phyloP scores from a whole-genome alignment of 2,888 invertebrate genomes.

The Microplitis manilae region DNA sequence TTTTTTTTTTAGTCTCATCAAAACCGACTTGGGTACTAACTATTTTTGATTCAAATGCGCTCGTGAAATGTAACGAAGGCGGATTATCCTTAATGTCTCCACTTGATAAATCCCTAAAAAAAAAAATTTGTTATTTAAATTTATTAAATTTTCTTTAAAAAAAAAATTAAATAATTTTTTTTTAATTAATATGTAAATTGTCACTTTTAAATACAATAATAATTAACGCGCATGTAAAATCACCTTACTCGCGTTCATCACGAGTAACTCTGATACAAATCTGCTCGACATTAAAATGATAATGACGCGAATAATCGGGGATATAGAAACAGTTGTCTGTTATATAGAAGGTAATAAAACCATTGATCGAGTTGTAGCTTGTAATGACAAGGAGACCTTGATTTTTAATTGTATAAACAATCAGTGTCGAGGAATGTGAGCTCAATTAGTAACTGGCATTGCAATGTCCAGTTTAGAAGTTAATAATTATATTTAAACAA shows the following conservation, averaged over 20 bases:
- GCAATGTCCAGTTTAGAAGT: conserved; percentile 19
- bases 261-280: conserved; percentile 2
- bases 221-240: neutral
- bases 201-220: too few relatives aligned
- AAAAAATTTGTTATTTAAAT: neutral
- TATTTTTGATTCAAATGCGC: conserved; percentile 31
- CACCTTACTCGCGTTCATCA: neutral
- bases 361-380: conserved; percentile 29
- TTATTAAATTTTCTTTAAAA: neutral
- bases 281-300: conserved; percentile 13
- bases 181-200: too few relatives aligned
- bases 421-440: conserved; percentile 50
- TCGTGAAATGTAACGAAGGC: conserved; percentile 16
- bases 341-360: conserved; percentile 30
- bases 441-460: conserved; percentile 56
- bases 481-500: conserved; percentile 36
- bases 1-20: conserved; percentile 4
- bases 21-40: conserved; percentile 2
- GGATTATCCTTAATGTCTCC: conserved; percentile 22
- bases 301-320: neutral
- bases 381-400: conserved; percentile 45
- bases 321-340: neutral
- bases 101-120: neutral
- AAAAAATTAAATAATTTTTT: too few relatives aligned
- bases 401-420: conserved; percentile 52